Evolutionary conservation across 2,797 vertebrate species (phyloP).

Genomic region (Gadopsis marmoratus): DNA sequence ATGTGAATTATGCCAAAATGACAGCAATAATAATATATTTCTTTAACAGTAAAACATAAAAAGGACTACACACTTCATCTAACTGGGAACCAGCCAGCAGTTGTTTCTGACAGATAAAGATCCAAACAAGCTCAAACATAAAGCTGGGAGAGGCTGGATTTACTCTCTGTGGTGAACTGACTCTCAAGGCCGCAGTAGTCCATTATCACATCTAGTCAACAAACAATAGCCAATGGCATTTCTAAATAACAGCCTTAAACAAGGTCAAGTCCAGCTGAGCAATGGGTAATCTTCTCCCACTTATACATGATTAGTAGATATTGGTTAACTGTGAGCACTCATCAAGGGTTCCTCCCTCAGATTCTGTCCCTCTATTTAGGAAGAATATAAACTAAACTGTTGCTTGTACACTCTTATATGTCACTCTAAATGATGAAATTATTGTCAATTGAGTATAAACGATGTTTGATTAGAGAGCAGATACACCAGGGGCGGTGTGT

Average conservation of each 20-base stretch:
- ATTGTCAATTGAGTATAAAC: constrained; percentile 52
- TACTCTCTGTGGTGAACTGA: neutral
- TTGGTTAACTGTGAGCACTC: constrained; percentile 35
- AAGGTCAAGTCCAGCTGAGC: constrained; percentile 46
- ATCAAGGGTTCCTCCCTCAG: constrained; percentile 23
- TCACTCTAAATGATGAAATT: constrained; percentile 48
- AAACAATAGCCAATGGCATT: constrained; percentile 54
- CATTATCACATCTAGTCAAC: constrained; percentile 45
- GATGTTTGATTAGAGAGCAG: constrained; percentile 53
- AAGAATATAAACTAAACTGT: constrained; percentile 14
- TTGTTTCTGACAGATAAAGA: constrained; percentile 6
- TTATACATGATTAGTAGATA: constrained; percentile 53
- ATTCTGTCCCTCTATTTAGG: constrained; percentile 17
- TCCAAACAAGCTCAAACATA: neutral
- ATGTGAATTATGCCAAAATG: neutral
- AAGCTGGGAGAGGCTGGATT: constrained; percentile 18
- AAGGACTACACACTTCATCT: neutral
- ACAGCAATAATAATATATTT: neutral
- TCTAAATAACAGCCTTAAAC: constrained; percentile 58
- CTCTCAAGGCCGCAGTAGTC: constrained; percentile 28
- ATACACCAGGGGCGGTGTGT: constrained; percentile 36
- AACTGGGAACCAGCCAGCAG: constrained; percentile 4
- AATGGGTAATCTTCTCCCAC: constrained; percentile 43
- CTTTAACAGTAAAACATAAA: constrained; percentile 7
- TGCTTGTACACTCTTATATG: constrained; percentile 15